These are phyloP conservation scores for Armadillidium nasatum DNA, from an alignment of 1,140 invertebrate species.

Conservation along the genomic window DNA sequence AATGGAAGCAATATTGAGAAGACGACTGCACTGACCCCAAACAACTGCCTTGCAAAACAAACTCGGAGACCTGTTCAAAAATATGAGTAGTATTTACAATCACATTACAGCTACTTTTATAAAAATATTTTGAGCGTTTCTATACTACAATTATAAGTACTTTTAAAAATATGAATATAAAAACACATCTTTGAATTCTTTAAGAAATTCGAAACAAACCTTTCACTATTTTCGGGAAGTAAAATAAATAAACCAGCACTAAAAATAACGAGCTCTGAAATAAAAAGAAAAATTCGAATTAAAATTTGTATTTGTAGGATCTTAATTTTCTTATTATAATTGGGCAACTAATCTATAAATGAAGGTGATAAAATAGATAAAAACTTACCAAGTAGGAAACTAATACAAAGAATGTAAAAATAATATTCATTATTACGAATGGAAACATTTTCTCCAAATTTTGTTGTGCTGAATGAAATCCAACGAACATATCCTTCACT, in stretches of 20 bases:
- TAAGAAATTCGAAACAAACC: too few species aligned
- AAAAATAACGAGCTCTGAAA: neutral
- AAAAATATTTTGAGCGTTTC: too few species aligned
- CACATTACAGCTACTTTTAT: too few species aligned
- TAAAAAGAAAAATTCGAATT: too few species aligned
- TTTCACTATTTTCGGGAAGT: neutral
- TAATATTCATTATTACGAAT: conserved; percentile 4
- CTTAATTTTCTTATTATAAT: neutral
- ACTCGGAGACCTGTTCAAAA: neutral
- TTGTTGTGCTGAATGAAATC: neutral
- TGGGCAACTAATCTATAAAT: neutral
- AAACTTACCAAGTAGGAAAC: neutral
- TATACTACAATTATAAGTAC: too few species aligned
- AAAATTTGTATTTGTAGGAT: neutral
- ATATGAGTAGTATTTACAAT: neutral
- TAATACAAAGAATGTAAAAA: neutral
- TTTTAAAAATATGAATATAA: too few species aligned
- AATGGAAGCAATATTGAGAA: neutral
- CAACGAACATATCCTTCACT: conserved; percentile 17
- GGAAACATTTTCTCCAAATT: neutral
- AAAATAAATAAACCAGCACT: neutral
- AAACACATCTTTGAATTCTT: too few species aligned
- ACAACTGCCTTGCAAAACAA: neutral
- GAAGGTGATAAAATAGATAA: neutral
- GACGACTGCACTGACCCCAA: neutral